Evolutionary conservation across 2,797 vertebrate genomes (phyloP).

Genomic region (Hemibagrus guttatus): DNA sequence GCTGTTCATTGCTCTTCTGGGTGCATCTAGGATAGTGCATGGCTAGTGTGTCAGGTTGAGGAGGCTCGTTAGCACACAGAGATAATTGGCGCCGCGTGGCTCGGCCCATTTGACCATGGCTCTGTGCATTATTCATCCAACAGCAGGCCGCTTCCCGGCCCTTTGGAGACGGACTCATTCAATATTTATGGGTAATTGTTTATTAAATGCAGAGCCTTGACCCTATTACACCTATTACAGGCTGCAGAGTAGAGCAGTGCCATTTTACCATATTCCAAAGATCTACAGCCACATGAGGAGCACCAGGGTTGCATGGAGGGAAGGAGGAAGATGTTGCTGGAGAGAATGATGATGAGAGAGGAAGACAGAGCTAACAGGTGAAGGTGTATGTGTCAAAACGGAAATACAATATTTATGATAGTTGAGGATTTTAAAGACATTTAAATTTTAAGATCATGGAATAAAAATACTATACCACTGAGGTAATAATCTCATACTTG

Average conservation of each 20-base stretch:
- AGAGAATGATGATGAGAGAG: conserved; percentile 55
- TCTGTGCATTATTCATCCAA: conserved; percentile 82
- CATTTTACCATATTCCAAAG: conserved; percentile 71
- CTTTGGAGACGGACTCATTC: conserved; percentile 74
- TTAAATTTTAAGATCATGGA: conserved; percentile 1
- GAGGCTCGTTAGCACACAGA: conserved; percentile 70
- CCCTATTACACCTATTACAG: conserved; percentile 80
- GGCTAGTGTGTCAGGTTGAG: conserved; percentile 57
- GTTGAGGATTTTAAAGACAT: conserved; percentile 20
- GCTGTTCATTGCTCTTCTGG: conserved; percentile 31
- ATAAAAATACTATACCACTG: not conserved
- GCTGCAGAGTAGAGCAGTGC: conserved; percentile 51
- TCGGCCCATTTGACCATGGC: conserved; percentile 69
- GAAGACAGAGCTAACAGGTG: conserved; percentile 44
- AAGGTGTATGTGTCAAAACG: conserved; percentile 28
- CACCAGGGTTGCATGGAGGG: conserved; percentile 32
- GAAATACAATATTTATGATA: conserved; percentile 46
- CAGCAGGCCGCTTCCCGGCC: conserved; percentile 61
- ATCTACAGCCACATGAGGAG: conserved; percentile 56
- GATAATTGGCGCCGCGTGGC: conserved; percentile 73
- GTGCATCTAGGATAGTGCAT: conserved; percentile 12
- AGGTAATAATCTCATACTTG: too few relatives aligned
- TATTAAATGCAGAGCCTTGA: conserved; percentile 83
- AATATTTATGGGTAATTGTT: conserved; percentile 87
- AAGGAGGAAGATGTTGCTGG: conserved; percentile 50